These are phyloP conservation scores for Ursus arctos DNA, from an alignment of 2,113 vertebrate species.

Conservation along the genomic window DNA sequence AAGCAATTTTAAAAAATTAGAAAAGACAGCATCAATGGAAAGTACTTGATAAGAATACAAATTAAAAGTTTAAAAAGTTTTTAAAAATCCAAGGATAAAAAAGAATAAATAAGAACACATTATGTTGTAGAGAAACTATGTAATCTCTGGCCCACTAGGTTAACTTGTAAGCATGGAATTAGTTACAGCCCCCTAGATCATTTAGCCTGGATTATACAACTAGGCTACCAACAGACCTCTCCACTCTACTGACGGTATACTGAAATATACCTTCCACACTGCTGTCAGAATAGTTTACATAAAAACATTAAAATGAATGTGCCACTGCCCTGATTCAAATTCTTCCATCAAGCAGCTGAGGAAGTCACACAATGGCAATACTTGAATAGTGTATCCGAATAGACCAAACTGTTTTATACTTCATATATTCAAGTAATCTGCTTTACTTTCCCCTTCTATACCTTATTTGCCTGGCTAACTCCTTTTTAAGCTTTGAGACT, in stretches of 20 bases:
- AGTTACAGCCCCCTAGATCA: neutral
- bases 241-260: neutral
- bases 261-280: neutral
- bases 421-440: neutral
- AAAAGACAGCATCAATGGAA: constrained; percentile 28
- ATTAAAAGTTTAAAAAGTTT: neutral
- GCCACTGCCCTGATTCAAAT: constrained; percentile 13
- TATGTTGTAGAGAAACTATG: neutral
- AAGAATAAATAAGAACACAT: constrained; percentile 40
- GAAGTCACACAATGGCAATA: neutral
- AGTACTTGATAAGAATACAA: constrained; percentile 7
- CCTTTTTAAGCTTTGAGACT: neutral
- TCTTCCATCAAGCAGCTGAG: neutral
- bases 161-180: neutral
- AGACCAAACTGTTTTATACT: neutral
- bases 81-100: neutral
- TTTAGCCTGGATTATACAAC: neutral
- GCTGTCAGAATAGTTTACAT: neutral
- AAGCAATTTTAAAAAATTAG: constrained; percentile 50
- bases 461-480: constrained; percentile 2
- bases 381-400: neutral
- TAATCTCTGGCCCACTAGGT: neutral
- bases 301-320: neutral
- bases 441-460: neutral
- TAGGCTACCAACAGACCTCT: neutral